phyloP scores from a whole-genome alignment of 1,140 invertebrate genomes.

The Macrosteles quadrilineatus region DNA sequence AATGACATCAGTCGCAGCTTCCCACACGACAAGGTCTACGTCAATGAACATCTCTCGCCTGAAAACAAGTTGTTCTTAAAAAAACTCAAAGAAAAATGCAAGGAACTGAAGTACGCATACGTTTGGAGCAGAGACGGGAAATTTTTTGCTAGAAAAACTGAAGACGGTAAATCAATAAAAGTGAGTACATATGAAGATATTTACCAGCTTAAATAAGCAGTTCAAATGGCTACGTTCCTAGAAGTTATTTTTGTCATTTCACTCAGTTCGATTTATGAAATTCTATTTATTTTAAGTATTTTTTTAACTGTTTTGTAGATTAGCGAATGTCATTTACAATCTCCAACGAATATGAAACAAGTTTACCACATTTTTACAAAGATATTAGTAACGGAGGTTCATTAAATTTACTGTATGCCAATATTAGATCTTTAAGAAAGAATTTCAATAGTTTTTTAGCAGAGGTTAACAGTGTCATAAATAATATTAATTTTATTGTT shows the following conservation, averaged over 20 bases:
- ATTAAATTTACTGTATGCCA: not conserved
- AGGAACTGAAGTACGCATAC: not conserved
- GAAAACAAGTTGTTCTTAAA: not conserved
- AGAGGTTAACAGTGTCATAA: not conserved
- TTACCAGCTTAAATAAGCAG: not conserved
- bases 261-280: not conserved
- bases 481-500: not conserved
- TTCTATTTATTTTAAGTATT: not conserved
- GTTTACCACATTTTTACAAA: not conserved
- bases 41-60: not conserved
- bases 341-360: not conserved
- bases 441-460: not conserved
- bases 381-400: not conserved
- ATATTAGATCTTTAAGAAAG: too few species aligned
- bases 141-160: not conserved
- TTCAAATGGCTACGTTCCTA: not conserved
- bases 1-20: not conserved
- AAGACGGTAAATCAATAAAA: not conserved
- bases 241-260: not conserved
- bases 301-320: not conserved
- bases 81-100: not conserved
- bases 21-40: not conserved
- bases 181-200: not conserved
- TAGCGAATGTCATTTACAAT: not conserved
- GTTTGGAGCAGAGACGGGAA: not conserved